Conservation (phyloP, 2,888 invertebrate species). For the Yponomeuta sedellus region DNA sequence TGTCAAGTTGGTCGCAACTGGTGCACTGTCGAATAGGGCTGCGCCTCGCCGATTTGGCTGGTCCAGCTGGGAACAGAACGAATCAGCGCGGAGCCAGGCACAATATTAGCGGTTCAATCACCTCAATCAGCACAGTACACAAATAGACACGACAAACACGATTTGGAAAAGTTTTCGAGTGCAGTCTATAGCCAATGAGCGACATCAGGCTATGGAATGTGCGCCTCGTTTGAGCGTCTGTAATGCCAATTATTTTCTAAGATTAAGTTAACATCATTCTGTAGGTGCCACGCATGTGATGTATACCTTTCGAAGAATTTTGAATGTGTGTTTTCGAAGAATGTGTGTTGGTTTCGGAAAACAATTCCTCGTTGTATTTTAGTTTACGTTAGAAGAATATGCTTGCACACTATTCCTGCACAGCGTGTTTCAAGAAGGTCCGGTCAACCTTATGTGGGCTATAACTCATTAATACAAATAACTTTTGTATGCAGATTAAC, state of each 20-base stretch:
- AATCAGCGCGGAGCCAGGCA: slow-evolving; percentile 8
- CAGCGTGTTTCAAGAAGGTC: no score
- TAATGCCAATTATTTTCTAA: neutral
- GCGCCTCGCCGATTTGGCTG: neutral
- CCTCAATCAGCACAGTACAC: neutral
- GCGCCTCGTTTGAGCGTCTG: neutral
- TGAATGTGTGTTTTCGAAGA: no score
- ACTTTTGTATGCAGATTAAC: no score
- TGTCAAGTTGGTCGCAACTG: neutral
- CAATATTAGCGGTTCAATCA: slow-evolving; percentile 8
- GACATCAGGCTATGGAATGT: neutral
- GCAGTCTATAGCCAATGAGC: neutral
- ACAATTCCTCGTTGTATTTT: no score
- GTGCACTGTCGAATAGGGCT: neutral
- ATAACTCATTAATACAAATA: no score
- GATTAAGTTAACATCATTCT: neutral
- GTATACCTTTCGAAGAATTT: no score
- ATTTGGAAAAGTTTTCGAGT: neutral
- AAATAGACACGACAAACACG: neutral
- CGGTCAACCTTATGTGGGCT: no score
- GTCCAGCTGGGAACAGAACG: slow-evolving; percentile 9
- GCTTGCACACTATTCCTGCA: no score
- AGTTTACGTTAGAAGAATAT: no score
- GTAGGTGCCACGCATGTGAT: no score
- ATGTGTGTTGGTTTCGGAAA: no score